Base-by-base conservation (phyloP, 2,113 vertebrate genomes). In the Podilymbus podiceps region DNA sequence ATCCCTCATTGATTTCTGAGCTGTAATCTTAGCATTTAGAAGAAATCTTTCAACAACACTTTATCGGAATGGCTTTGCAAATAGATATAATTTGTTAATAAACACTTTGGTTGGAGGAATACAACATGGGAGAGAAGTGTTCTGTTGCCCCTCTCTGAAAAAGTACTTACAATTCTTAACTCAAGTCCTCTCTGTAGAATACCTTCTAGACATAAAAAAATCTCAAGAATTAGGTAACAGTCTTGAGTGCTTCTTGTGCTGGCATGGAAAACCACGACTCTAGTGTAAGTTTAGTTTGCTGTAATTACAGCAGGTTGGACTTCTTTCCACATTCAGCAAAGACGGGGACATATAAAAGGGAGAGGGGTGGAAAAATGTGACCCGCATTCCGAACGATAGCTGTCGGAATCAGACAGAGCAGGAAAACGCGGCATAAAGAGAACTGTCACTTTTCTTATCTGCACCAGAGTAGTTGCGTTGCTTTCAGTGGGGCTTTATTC, bases 391-490 rank as follows among this genome's bases (percentile, higher is more conserved):
- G n/a, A 80, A 92, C 86, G 46, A 9, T 12, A 49, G 9, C 21
- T 21, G 83, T 79, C 53, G 52, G 46, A 50, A 76, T 44, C 40
- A 74, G 21, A 27, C 7, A 66, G 2, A 64, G 58, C 9, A 73
- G 53, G 74, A 89, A 73, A 68, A 69, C 2, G 0, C 44, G 56
- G 5, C 47, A 38, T 25, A 49, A 42, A 66, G 69, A 27, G 12
- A 8, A 44, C 11, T 24, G 15, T 35, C 8, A 44, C 6, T 53
- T 53, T 74, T 47, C 27, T 68, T 46, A 72, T 6, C 21, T 49
- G 40, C 10, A 42, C 1, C 12, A 53, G 30, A 47, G 11, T 15
- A 80, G 53, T 19, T 9, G 1, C 0, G 0, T 20, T 77, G 33
- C 7, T 89, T 68, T 85, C 69, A 55, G 13, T 12, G 13, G 14